phyloP scores from a whole-genome alignment of 1,140 invertebrate species.

The Chelonus insularis region DNA sequence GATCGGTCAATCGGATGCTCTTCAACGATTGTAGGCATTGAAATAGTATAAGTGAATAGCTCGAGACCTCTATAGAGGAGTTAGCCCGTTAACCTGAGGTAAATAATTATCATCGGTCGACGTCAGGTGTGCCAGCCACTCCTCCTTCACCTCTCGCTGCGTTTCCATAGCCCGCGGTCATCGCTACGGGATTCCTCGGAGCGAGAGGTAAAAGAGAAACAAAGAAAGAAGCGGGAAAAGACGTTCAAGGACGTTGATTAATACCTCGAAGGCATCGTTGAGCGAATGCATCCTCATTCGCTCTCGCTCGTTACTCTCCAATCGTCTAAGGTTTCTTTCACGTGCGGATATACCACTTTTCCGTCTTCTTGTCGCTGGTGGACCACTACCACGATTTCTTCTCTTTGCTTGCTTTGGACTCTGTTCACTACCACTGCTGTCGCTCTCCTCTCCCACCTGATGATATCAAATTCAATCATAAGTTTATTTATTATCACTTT shows the following conservation, averaged over 20 bases:
- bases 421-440: conserved; percentile 56
- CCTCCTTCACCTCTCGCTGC: conserved; percentile 13
- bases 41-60: neutral
- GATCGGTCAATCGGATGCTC: conserved; percentile 21
- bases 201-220: neutral
- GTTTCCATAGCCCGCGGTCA: conserved; percentile 7
- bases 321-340: conserved; percentile 77
- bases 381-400: conserved; percentile 47
- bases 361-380: conserved; percentile 61
- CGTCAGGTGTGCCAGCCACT: conserved; percentile 29
- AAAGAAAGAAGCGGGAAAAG: neutral
- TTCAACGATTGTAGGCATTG: conserved; percentile 5
- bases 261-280: conserved; percentile 84
- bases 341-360: conserved; percentile 74
- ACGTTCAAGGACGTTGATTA: conserved; percentile 21
- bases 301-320: conserved; percentile 87
- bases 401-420: conserved; percentile 55
- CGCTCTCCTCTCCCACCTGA: conserved; percentile 57
- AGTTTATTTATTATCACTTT: no score
- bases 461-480: conserved; percentile 28
- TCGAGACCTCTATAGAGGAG: neutral
- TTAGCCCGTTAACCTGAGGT: conserved; percentile 19
- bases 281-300: conserved; percentile 86
- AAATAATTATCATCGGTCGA: conserved; percentile 15
- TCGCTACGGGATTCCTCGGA: conserved; percentile 12